Conservation (phyloP, 2,888 invertebrate species). For the Orgyia antiqua region DNA sequence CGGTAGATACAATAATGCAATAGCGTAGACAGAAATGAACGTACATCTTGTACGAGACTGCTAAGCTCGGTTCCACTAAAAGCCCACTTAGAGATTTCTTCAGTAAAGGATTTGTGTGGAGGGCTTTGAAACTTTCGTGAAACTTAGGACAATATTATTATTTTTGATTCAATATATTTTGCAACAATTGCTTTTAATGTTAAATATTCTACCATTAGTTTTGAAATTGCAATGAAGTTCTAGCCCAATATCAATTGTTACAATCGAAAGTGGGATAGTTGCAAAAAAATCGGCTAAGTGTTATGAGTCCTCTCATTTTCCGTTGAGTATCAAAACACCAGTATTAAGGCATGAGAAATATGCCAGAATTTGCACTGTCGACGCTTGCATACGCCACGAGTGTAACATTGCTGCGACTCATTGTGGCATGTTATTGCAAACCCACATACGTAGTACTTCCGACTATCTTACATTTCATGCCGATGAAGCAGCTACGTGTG, state of each 20-base stretch:
- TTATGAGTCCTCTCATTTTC: constrained; percentile 39
- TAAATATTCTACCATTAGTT: constrained; percentile 43
- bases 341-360: constrained; percentile 63
- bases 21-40: constrained; percentile 62
- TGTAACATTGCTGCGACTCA: constrained; percentile 71
- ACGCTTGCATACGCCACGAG: constrained; percentile 61
- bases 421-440: constrained; percentile 77
- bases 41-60: constrained; percentile 68
- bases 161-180: constrained; percentile 34
- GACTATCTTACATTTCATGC: constrained; percentile 75
- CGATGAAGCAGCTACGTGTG: constrained; percentile 66
- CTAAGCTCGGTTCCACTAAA: constrained; percentile 74
- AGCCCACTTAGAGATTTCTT: constrained; percentile 76
- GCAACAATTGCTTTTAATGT: too few relatives aligned
- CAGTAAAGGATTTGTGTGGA: constrained; percentile 65
- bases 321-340: constrained; percentile 26
- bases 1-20: constrained; percentile 42
- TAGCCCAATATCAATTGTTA: too few relatives aligned
- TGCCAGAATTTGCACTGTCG: constrained; percentile 68
- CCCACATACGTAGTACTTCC: constrained; percentile 67
- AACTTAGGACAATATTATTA: constrained; percentile 58
- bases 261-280: too few relatives aligned
- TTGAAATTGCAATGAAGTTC: constrained; percentile 25
- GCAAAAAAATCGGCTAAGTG: too few relatives aligned
- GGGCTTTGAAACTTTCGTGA: constrained; percentile 58